Base-by-base conservation (phyloP, 2,113 vertebrate genomes). In the Chlamydotis undulata region DNA sequence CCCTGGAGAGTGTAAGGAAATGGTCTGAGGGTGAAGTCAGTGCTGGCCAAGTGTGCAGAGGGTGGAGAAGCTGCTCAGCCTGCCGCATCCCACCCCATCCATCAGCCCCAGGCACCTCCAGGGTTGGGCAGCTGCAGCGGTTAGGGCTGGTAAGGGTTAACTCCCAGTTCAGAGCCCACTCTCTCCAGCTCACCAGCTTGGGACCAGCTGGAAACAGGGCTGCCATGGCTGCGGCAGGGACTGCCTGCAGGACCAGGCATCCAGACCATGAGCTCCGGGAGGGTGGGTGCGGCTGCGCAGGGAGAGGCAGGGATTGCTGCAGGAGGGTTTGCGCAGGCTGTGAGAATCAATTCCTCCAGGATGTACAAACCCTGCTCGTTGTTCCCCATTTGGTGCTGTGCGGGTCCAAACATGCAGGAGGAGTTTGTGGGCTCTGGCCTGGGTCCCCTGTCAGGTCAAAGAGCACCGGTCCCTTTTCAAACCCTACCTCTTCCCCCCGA, bases 11-110 rank as follows among this genome's bases (percentile, higher is more conserved):
- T 6, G 14, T 19, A 26, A 37, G 21, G 12, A 43, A 63, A n/a
- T 26, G 17, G 10, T 17, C 24, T 39, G 63, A 55, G 52, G 26
- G 47, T 39, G 35, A n/a, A 39, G 57, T 8, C 75, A 60, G 50
- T 6, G 8, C 53, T 37, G 33, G 18, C 15, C 14, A 1, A 0
- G 29, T 2, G 47, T 25, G 47, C 4, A 3, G 79, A 50, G 31
- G 14, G 14, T 14, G 33, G 31, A 31, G 47, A 41, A 43, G 56
- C 45, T 37, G 56, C 41, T 52, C 33, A 45, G 37, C 55, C 33
- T 26, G 12, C 61, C 31, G 68, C 16, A 28, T 53, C 68, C 14
- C 53, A 31, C 10, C 41, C 41, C 41, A 52, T 12, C n/a, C 53
- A 25, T 16, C 23, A 29, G 25, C 49, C 19, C 33, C 1, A 1